These are phyloP conservation scores for Prionailurus bengalensis DNA, from an alignment of 2,113 vertebrate genomes.

Conservation along the genomic window DNA sequence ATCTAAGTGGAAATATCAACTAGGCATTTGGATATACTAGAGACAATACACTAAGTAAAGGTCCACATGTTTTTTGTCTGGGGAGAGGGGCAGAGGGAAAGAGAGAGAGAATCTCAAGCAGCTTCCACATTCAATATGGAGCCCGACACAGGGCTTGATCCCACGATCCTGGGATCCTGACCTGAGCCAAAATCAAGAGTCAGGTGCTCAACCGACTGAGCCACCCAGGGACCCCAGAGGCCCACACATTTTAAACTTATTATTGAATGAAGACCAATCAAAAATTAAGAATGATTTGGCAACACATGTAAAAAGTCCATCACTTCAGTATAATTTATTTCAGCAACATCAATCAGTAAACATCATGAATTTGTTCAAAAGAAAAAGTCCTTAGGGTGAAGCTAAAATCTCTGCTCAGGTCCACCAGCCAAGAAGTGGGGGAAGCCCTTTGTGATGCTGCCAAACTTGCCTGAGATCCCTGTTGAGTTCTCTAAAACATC, in stretches of 20 bases:
- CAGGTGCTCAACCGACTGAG: too few species aligned
- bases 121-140: too few species aligned
- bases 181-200: too few species aligned
- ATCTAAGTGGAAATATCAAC: neutral
- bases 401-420: neutral
- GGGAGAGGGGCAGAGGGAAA: too few species aligned
- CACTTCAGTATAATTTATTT: neutral
- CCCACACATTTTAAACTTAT: neutral
- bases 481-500: neutral
- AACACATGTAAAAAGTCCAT: neutral
- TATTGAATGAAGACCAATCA: neutral
- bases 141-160: too few species aligned
- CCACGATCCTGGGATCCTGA: too few species aligned
- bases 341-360: constrained; percentile 23
- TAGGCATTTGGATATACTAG: neutral
- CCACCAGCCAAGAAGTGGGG: neutral
- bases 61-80: neutral
- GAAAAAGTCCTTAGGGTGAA: neutral
- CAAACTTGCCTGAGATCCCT: neutral
- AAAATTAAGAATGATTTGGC: constrained; percentile 20
- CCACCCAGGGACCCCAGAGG: neutral
- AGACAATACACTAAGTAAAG: neutral
- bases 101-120: too few species aligned
- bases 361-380: neutral
- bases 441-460: neutral